Base-by-base conservation (phyloP, 2,797 vertebrate genomes). In the Silurus lanzhouensis region DNA sequence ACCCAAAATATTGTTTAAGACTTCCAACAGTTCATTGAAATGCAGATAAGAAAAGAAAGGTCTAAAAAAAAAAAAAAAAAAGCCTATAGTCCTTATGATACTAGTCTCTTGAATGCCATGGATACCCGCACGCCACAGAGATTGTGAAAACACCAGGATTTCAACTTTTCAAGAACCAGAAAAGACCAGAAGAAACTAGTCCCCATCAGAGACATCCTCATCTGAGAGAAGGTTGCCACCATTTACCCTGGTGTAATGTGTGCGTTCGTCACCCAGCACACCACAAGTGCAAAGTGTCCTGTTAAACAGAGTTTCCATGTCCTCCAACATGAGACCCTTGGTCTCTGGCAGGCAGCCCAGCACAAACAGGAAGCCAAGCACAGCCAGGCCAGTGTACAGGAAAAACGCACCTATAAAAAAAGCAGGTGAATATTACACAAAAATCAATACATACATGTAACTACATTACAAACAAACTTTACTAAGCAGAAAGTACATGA, bases 311-410 rank as follows among this genome's bases (percentile, higher is more conserved):
- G 92, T 93, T 90, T 99, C 97, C 0, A 99, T 97, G 92, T 99
- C 98, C 91, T 99, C 98, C 88, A 99, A 92, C 90, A 95, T 96
- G 84, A 96, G 96, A 76, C 98, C 98, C 91, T 95, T 96, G 9
- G 98, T 99, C 93, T 99, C 98, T 6, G 98, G 98, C 88, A 99
- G 95, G 92, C 97, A 99, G 89, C 96, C 95, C 0, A 95, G 93
- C 87, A 99, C 88, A 76, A 99, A 99, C 88, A 97, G 19, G 85
- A 99, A 94, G 86, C 95, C 97, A 91, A 99, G 14, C 55, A 92
- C 91, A 83, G 96, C 96, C 89, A 99, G 95, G 19, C 96, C 95
- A 0, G 96, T 91, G 76, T 99, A 99, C 90, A 99, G 91, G 92
- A 99, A 98, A 95, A 99, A 99, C 0, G 95, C 97, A 86, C 98